phyloP scores from a whole-genome alignment of 2,888 invertebrate species.

The Emmelina monodactyla region DNA sequence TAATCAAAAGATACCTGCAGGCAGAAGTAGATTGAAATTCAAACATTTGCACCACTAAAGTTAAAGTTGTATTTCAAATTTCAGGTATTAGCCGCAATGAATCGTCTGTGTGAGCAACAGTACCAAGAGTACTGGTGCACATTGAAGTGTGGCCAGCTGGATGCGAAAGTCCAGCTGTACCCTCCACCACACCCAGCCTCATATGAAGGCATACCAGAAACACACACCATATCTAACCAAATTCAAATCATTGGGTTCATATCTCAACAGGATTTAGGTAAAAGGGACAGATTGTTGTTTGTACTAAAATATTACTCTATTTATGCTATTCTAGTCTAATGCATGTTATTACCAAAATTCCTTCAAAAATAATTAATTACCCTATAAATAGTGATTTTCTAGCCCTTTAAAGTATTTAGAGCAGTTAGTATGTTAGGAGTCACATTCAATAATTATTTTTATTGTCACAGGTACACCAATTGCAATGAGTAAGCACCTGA shows the following conservation, averaged over 20 bases:
- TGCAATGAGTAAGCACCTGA: conserved; percentile 87
- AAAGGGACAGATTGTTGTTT: too few species aligned
- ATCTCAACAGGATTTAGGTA: conserved; percentile 81
- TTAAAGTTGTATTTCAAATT: too few species aligned
- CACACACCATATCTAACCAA: conserved; percentile 70
- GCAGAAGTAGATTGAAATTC: too few species aligned
- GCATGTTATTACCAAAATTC: too few species aligned
- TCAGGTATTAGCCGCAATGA: conserved; percentile 40
- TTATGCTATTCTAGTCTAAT: too few species aligned
- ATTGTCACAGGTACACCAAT: conserved; percentile 84
- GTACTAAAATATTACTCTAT: too few species aligned
- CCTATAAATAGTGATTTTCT: too few species aligned
- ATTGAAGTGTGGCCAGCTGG: conserved; percentile 53
- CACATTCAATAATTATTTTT: too few species aligned
- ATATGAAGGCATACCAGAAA: conserved; percentile 69
- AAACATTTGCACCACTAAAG: too few species aligned
- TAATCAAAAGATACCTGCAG: neutral
- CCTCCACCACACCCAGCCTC: conserved; percentile 63
- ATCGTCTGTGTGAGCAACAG: conserved; percentile 49
- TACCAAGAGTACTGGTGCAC: conserved; percentile 54
- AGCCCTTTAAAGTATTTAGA: too few species aligned
- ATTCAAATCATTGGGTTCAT: conserved; percentile 89
- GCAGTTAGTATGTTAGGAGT: too few species aligned
- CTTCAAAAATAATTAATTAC: too few species aligned
- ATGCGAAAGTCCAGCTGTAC: conserved; percentile 48